Base-by-base conservation (phyloP, 2,113 vertebrate genomes). In the Anser cygnoides region DNA sequence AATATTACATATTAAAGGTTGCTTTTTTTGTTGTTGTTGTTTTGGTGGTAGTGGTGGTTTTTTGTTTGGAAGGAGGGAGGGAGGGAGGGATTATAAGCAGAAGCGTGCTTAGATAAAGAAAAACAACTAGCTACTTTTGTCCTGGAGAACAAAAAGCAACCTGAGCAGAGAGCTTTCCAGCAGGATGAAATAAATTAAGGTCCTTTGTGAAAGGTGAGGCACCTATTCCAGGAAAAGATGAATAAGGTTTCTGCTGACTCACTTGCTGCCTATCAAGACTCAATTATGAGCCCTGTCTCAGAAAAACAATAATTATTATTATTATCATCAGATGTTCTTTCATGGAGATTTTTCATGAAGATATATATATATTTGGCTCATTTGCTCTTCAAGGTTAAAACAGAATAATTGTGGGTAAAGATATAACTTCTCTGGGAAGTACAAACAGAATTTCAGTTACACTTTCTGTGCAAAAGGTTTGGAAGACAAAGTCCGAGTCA, bases 221-320 rank as follows among this genome's bases (percentile, higher is more conserved):
- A 55, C 39, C 54, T 80, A 11, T 49, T 92, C 70, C 58, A 87
- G 43, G 23, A 86, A 58, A 8, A 88, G 43, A 35, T 76, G 71
- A 78, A 75, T 37, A 67, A 28, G 2, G 5, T 75, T 94, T 95
- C 41, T 94, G 65, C 68, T 95, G 95, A 96, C 83, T 96, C 93
- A 95, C 55, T 74, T 83, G 13, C 78, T 83, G 63, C 63, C 67
- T 83, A 55, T 80, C 70, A 77, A 86, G 58, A 49, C 62, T 77
- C 52, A 90, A 62, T 70, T 80, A 74, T 33, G 28, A 71, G 14
- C 13, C 20, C 17, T 28, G 50, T 2, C 75, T 83, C 61, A 50
- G 16, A 35, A 62, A 43, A 33, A 79, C 50, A 49, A 22, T 0
- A 66, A 66, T 49, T 21, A 43, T 44, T 20, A 46, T 46, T 20